Percentiles rank a stretch among this genome's conserved stretches.
These are phyloP conservation scores for Romanogobio albipinnatus DNA, from an alignment of 2,113 vertebrate genomes.

Conservation along the genomic window DNA sequence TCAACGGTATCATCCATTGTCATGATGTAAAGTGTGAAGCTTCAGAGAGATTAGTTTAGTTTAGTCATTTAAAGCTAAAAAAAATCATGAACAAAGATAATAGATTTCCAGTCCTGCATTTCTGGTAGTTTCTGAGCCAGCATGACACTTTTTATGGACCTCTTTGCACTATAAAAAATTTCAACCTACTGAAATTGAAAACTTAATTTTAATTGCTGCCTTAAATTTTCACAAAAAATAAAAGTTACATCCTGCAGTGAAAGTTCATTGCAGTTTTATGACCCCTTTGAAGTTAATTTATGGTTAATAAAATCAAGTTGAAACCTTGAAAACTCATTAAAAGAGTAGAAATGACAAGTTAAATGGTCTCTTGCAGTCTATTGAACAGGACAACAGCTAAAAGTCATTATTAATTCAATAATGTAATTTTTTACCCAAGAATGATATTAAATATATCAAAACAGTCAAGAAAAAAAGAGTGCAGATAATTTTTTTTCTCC, in stretches of 20 bases:
- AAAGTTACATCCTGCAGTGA: conserved; percentile 8
- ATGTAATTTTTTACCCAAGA: not conserved
- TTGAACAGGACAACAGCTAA: not conserved
- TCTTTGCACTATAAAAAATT: not conserved
- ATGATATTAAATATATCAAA: not conserved
- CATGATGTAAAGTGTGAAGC: not conserved
- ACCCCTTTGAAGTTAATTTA: conserved; percentile 3
- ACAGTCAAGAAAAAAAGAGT: not conserved
- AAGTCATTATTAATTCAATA: not conserved
- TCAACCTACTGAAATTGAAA: not conserved
- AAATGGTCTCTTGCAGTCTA: not conserved
- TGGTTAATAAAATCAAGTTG: not conserved
- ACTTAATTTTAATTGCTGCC: conserved; percentile 13
- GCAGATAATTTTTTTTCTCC: not conserved
- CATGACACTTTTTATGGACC: not conserved
- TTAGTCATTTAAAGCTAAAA: not conserved
- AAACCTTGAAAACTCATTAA: not conserved
- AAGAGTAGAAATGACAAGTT: not conserved
- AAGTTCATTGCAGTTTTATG: not conserved
- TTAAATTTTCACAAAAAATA: not conserved
- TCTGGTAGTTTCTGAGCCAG: not conserved
- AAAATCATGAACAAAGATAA: not conserved
- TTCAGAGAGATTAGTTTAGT: not conserved
- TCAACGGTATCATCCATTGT: not conserved
- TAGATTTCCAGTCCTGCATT: not conserved